These are phyloP conservation scores for Coracias cyanogaster DNA, from an alignment of 2,797 vertebrate genomes.

Conservation along the genomic window DNA sequence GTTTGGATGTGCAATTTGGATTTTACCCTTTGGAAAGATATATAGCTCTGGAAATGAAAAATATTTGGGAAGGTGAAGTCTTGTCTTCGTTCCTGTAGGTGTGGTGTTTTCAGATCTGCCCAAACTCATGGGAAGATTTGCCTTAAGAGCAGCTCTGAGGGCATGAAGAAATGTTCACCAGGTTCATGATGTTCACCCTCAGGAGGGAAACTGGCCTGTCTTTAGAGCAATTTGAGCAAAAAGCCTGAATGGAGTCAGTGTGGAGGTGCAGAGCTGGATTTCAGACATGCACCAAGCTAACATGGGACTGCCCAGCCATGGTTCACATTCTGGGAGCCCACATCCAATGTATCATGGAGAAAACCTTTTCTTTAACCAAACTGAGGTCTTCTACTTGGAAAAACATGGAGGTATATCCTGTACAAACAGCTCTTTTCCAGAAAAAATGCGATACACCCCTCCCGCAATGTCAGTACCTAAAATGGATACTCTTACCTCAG, in stretches of 20 bases:
- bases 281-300: not conserved
- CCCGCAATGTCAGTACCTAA: accelerated
- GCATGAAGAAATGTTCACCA: not conserved
- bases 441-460: not conserved
- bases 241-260: not conserved
- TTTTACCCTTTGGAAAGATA: not conserved
- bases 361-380: not conserved
- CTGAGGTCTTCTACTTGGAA: not conserved
- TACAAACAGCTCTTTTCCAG: not conserved
- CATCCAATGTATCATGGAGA: not conserved
- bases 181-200: not conserved
- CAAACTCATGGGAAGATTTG: not conserved
- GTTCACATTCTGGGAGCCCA: not conserved
- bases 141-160: not conserved
- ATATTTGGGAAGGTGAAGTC: not conserved
- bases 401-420: accelerated
- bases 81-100: not conserved
- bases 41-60: not conserved
- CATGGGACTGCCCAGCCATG: not conserved
- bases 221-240: not conserved
- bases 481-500: not conserved
- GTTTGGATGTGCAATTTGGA: not conserved
- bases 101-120: not conserved
- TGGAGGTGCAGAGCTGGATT: not conserved
- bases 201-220: not conserved